A percentile compares a stretch with the other conserved stretches of the same genome.
phyloP scores from a whole-genome alignment of 1,140 invertebrate genomes.

The Melanaphis sacchari region DNA sequence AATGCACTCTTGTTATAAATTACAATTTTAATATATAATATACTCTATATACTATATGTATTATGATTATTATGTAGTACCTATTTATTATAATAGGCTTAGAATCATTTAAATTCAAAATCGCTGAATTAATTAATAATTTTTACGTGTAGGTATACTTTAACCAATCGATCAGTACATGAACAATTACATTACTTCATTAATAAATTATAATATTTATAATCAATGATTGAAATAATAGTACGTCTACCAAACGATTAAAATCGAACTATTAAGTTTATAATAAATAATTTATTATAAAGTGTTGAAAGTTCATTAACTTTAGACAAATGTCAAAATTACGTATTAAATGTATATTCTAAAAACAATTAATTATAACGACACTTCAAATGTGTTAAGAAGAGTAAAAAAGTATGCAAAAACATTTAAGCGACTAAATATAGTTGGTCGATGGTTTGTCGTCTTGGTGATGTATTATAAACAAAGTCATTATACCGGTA shows the following conservation, averaged over 20 bases:
- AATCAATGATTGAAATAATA: neutral
- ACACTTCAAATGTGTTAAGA: conserved; percentile 40
- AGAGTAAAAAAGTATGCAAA: neutral
- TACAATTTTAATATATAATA: no score
- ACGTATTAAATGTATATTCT: neutral
- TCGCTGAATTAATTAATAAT: neutral
- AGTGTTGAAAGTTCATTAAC: conserved; percentile 19
- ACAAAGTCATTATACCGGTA: conserved; percentile 56
- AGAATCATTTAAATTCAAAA: neutral
- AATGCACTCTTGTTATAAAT: no score
- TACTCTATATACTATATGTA: no score
- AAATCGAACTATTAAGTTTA: conserved; percentile 19
- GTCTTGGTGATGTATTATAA: conserved; percentile 51
- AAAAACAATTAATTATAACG: conserved; percentile 47
- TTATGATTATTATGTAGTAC: no score
- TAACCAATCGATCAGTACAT: neutral
- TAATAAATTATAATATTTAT: neutral
- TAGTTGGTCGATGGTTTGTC: conserved; percentile 51
- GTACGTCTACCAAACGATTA: neutral
- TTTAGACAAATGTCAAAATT: neutral
- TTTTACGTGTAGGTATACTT: neutral
- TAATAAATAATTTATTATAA: conserved; percentile 9
- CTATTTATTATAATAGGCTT: neutral
- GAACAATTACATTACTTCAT: conserved; percentile 3
- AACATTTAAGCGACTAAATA: conserved; percentile 37